Conservation (phyloP, 2,888 invertebrate genomes). For the Rhamnusium bicolor region DNA sequence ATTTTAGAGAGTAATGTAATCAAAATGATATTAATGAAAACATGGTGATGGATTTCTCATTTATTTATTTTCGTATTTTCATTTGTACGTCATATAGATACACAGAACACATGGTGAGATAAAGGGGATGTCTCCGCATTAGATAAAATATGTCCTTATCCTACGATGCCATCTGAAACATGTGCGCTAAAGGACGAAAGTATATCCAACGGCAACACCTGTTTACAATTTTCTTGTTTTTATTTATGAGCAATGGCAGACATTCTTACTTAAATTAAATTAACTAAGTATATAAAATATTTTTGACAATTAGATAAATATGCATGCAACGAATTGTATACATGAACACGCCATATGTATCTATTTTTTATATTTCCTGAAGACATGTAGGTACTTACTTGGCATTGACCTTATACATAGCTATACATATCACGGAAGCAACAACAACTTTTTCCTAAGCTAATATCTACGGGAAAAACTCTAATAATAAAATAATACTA, state of each 20-base stretch:
- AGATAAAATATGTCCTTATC: conserved; percentile 23
- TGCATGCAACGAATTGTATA: no score
- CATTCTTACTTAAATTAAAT: background rate
- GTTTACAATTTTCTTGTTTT: background rate
- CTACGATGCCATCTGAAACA: conserved; percentile 16
- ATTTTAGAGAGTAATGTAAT: conserved; percentile 1
- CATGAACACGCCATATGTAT: no score
- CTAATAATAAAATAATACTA: no score
- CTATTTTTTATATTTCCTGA: no score
- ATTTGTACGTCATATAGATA: conserved; percentile 5
- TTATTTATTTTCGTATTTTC: background rate
- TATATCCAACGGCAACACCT: conserved; percentile 3
- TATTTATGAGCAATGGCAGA: conserved; percentile 3
- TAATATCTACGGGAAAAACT: no score
- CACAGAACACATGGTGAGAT: conserved; percentile 19
- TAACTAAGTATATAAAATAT: no score
- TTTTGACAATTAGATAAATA: no score
- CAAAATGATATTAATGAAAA: conserved; percentile 30
- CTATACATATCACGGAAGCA: no score
- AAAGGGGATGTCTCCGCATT: background rate
- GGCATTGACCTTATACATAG: no score
- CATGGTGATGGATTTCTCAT: conserved; percentile 13
- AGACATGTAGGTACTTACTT: no score
- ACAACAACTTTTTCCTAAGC: no score
- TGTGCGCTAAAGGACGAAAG: conserved; percentile 1